Base-by-base conservation (phyloP, 1,140 invertebrate genomes). In the Eupristina koningsbergeri region DNA sequence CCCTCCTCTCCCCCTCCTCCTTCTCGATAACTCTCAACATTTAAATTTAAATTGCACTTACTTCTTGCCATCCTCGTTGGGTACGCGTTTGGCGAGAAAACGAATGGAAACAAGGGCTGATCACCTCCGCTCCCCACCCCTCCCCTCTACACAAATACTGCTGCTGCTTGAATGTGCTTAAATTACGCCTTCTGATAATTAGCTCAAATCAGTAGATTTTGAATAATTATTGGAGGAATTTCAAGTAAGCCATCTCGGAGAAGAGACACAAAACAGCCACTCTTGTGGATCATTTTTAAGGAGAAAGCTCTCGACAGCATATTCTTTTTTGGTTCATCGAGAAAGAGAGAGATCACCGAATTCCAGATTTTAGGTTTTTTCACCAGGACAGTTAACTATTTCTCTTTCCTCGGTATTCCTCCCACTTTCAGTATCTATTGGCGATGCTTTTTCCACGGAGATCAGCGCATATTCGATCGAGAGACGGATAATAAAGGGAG, bases 191-290 rank as follows among this genome's bases (percentile, higher is more conserved):
- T 22, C 29, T 1, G 26, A 63, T 17, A 64, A 78, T 78, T 63
- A 63, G 58, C 53, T 58, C 31, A 31, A 36, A 50, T 74, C 34
- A 9, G 19, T 50, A 50, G 74, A 17, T 8, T 31, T 74, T 74
- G 47, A 8, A 29, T n/a, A 47, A 74, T 50, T 50, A 41, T 63
- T 22, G 58, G 58, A 61, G 63, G 58, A 78, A 63, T 41, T n/a
- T 29, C 34, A 78, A 58, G 63, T 78, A 78, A 78, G 76, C 36
- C 76, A 58, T 76, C 74, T 76, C 26, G 74, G 50, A 36, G 71
- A 26, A 31, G 45, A 0, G 50, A n/a, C 15, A 31, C 31, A 36
- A 58, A 17, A 47, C 50, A 50, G 19, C 63, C 53, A 6, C 63
- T 78, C 63, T 63, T n/a, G n/a, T 31, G 53, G 34, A 41, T 34